phyloP scores from a whole-genome alignment of 2,888 invertebrate species.

The Timema cristinae region DNA sequence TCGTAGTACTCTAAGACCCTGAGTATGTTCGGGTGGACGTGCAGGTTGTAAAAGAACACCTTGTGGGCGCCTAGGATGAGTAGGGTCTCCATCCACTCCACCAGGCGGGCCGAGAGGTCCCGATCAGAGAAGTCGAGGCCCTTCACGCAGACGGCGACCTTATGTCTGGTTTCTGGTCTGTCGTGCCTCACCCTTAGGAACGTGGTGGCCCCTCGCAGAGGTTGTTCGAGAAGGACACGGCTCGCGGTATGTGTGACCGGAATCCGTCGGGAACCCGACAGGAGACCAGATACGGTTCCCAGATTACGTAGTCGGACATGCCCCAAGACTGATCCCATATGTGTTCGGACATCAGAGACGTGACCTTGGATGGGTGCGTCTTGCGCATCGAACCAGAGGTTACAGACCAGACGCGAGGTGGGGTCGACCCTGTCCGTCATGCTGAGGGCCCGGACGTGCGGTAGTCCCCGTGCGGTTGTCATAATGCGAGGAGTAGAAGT shows the following conservation, averaged over 20 bases:
- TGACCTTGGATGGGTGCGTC: neutral
- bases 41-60: neutral
- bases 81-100: slow-evolving; percentile 13
- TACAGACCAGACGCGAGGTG: neutral
- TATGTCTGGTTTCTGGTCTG: neutral
- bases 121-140: neutral
- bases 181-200: neutral
- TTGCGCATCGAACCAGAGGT: slow-evolving; percentile 12
- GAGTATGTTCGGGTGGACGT: neutral
- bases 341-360: too few relatives aligned
- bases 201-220: slow-evolving; percentile 7
- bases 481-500: neutral
- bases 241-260: neutral
- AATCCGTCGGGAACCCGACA: neutral
- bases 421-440: neutral
- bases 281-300: neutral
- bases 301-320: neutral
- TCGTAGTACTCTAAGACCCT: slow-evolving; percentile 50
- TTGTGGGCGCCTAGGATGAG: neutral
- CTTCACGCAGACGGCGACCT: slow-evolving; percentile 12
- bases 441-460: neutral
- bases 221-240: slow-evolving; percentile 1
- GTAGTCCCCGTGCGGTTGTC: neutral
- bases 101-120: slow-evolving; percentile 1
- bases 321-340: neutral